Evolutionary conservation across 2,113 vertebrate genomes (phyloP).

Genomic region (Microcebus jonahi): DNA sequence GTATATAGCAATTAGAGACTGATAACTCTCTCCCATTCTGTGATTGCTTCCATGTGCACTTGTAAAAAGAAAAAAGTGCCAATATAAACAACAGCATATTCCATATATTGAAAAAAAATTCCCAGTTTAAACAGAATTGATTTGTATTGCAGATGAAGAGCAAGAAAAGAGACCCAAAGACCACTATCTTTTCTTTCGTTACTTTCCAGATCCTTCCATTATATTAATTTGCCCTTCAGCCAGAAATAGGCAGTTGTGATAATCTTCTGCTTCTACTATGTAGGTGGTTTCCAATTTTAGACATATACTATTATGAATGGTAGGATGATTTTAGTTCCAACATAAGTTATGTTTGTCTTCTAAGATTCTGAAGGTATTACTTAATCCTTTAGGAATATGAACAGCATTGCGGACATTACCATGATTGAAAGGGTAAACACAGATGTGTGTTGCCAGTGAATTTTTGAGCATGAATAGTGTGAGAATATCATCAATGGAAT

Average conservation of each 20-base stretch:
- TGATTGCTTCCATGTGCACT: slow-evolving; percentile 54
- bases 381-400: slow-evolving; percentile 76
- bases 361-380: slow-evolving; percentile 73
- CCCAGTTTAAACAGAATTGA: slow-evolving; percentile 75
- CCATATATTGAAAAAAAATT: slow-evolving; percentile 73
- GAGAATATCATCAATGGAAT: slow-evolving; percentile 85
- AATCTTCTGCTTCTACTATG: background rate
- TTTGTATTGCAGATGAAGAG: slow-evolving; percentile 76
- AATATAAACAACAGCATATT: slow-evolving; percentile 68
- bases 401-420: slow-evolving; percentile 72
- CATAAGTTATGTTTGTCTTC: slow-evolving; percentile 61
- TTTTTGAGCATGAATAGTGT: slow-evolving; percentile 80
- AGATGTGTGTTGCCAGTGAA: slow-evolving; percentile 80
- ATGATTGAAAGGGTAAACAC: slow-evolving; percentile 81
- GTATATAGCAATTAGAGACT: background rate
- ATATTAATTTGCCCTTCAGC: background rate
- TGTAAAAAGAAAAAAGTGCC: slow-evolving; percentile 66
- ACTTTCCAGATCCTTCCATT: background rate
- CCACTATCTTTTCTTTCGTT: slow-evolving; percentile 68
- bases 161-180: slow-evolving; percentile 67
- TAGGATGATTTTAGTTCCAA: slow-evolving; percentile 6
- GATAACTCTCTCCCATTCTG: background rate
- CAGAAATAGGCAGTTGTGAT: slow-evolving; percentile 20
- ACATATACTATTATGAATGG: background rate
- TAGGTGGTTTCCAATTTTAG: slow-evolving; percentile 31